Evolutionary conservation across 2,888 invertebrate genomes (phyloP).

Genomic region (Cancer borealis): DNA sequence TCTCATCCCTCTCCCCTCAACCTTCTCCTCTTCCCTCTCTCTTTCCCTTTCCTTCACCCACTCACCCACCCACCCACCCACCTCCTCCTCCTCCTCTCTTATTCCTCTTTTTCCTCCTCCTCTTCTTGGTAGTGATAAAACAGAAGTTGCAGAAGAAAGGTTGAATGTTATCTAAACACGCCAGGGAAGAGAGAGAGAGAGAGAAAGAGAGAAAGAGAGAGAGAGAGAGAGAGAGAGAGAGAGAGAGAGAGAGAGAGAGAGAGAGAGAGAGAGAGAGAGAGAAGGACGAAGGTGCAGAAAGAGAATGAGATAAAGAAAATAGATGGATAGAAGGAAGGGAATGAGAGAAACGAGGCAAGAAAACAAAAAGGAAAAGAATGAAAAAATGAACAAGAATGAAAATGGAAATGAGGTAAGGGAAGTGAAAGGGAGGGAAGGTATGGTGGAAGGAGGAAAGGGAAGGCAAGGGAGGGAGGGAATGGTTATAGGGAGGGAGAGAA

Average conservation of each 20-base stretch:
- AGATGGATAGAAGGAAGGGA: no score
- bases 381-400: no score
- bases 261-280: no score
- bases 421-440: no score
- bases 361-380: no score
- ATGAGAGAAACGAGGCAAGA: no score
- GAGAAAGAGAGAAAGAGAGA: background rate
- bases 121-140: background rate
- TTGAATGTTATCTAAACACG: conserved; percentile 12
- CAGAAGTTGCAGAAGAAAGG: conserved; percentile 5
- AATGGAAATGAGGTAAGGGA: no score
- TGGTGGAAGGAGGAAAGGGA: no score
- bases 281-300: no score
- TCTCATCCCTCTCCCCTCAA: background rate
- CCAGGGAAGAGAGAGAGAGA: background rate
- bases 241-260: no score
- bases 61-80: background rate
- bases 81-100: background rate
- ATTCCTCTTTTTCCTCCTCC: background rate
- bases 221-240: background rate
- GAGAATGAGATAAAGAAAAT: no score
- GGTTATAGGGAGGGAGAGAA: background rate
- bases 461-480: no score
- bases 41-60: background rate
- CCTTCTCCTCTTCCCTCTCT: background rate